Base-by-base conservation (phyloP, 2,888 invertebrate genomes). In the Philonicus albiceps region DNA sequence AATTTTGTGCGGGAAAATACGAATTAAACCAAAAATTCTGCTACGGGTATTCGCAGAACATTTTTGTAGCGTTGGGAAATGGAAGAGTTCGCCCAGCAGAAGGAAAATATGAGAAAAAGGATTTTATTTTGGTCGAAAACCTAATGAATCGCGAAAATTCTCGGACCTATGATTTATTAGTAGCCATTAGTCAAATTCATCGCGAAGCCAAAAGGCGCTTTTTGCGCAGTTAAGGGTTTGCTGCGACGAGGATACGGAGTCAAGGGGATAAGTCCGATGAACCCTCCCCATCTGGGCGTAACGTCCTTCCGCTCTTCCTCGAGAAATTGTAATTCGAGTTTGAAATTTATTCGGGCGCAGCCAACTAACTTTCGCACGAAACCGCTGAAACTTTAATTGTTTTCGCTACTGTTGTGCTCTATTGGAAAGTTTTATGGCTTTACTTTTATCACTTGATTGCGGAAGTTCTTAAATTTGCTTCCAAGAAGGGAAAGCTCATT, bases 321-420 rank as follows among this genome's bases (percentile, higher is more conserved):
- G 3, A 27, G 22, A 78, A 78, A 78, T 49, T 78, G 49, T 78
- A 78, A 78, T 78, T 49, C 78, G 78, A 78, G 78, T 78, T 78
- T 19, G 49, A 78, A 78, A 78, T 78, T 78, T 78, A 49, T 78
- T 78, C 49, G 49, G 37, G 78, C 78, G 78, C 78, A 78, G 49
- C 78, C 22, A 78, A 27, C 49, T 30, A 78, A 78, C 78, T 49
- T 49, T 78, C n/a, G 16, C 78, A 49, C 78, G n/a, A 30, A 78
- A 49, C 49, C 30, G 78, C 78, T 78, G n/a, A 78, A 78, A 49
- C 30, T 78, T 78, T 43, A 78, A 78, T 78, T 78, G 78, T 78
- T 78, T 78, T 78, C 49, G 27, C 49, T 49, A 49, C 49, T 49
- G 49, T 27, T 49, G 78, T 49, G 43, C 49, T 78, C 78, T 49